Base-by-base conservation (phyloP, 2,797 vertebrate species). In the Lacerta viridis region DNA sequence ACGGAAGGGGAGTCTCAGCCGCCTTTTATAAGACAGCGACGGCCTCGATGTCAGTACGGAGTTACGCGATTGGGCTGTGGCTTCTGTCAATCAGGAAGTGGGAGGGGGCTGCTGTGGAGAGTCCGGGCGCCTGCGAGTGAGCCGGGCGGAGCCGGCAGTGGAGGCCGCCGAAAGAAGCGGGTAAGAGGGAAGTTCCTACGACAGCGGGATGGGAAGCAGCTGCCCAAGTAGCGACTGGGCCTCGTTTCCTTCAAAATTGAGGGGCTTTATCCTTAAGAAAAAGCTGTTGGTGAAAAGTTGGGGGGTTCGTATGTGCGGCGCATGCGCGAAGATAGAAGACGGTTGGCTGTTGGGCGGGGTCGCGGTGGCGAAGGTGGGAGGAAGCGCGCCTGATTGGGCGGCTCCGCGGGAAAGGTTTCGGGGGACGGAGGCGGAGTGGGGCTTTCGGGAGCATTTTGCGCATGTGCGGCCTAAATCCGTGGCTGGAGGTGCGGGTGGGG, bases 61-160 rank as follows among this genome's bases (percentile, higher is more conserved):
- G 23, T 77, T 64, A 18, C 59, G 23, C 79, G 39, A 89, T 89
- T 82, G 88, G 88, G 71, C 68, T 18, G 59, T 5, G 5, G 4
- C 2, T 68, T 5, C 33, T 82, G 84, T 86, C 88, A 89, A 82
- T 86, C 88, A 69, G 33, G 25, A 36, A 41, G 86, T 76, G 39
- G 90, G 90, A 0, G 83, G 90, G 78, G 83, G 86, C 82, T 71
- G 90, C 83, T 85, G 71, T 88, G 36, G 86, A 77, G 71, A 29
- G 33, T 85, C 86, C 77, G 86, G 89, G 76, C 82, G 82, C 69
- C 68, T 69, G 87, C 43, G 86, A 78, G 69, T 50, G 43, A 90
- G 82, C 64, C 80, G 89, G 89, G 72, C 72, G 87, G 80, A 88
- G 87, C 83, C 83, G 88, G 88, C 89, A 85, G 86, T 59, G 23